Base-by-base conservation (phyloP, 2,113 vertebrate genomes). In the Rana temporaria region DNA sequence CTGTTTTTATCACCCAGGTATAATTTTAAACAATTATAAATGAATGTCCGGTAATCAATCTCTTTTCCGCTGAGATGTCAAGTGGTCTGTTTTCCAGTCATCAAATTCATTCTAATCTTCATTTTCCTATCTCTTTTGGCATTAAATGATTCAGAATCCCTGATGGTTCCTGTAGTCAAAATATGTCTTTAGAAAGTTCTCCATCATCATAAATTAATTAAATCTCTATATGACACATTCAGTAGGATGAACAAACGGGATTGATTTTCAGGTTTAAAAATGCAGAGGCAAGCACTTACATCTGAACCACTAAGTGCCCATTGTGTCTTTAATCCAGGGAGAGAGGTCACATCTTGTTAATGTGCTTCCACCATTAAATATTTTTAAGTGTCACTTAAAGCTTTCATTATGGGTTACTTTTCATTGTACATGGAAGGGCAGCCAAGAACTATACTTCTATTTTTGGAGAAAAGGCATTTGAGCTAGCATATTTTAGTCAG, bases 291-390 rank as follows among this genome's bases (percentile, higher is more conserved):
- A 26, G 64, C 78, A 78, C 85, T 88, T 86, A 65, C 85, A 87
- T 63, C 77, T 79, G 82, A 85, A 55, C 74, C 71, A 59, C 80
- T 17, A 76, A 87, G 70, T 82, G 85, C 82, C 85, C 82, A 82
- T 88, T 84, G 64, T 79, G 88, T 88, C 78, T 85, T 52, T 60
- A 87, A 81, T 84, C 79, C 76, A 71, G 80, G 77, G 85, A 85
- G 85, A 88, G 90, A 90, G 88, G 90, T 90, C 88, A 90, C 81
- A 60, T 81, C 84, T 84, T 87, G 84, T 87, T 86, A 87, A 85
- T 87, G 74, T 85, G 86, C 80, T 84, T 85, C 78, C 0, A 65
- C 68, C 79, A 86, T 84, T 85, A 87, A 87, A 85, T 80, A 71
- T 38, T 72, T 57, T 80, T 53, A 78, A 87, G 87, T 86, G 73